Evolutionary conservation across 2,888 invertebrate genomes (phyloP), one percentile per base, ranked within the genome.

Genomic region (Lydus trimaculatus): DNA sequence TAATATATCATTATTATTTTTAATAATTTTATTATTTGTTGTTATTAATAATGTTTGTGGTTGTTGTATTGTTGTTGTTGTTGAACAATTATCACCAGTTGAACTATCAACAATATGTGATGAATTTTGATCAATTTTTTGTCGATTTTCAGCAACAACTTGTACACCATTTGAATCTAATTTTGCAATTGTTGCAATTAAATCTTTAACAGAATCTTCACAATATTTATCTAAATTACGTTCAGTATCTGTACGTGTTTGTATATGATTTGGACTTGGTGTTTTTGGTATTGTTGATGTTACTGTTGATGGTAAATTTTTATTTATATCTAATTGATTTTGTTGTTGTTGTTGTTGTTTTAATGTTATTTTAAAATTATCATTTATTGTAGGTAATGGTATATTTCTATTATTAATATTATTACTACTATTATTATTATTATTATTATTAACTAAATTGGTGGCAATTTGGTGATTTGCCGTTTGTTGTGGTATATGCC

Each of bases 121-220:
- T 56, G 91, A 90, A 66, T 88, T 85, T n/a, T n/a, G n/a, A 82
- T 87, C 85, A 58, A 78, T 82, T 76, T 85, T 85, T 36, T 82
- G 78, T 66, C 85, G 75, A 33, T 83, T 84, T 73, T 91, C 91
- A 0, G 91, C 90, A 75, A 91, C 85, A 9, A 91, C 90, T 82
- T 94, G 92, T 71, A 94, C 94, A 58, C 94, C 94, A 85, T 94
- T 94, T 28, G 94, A 94, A 86, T 94, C 94, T 79, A 95, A 86
- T 86, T 94, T 94, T 72, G 94, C 94, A 83, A 95, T 94, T 69
- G 94, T 94, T 68, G 93, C 92, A 92, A 94, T 94, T 74, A 95
- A 87, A 87, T 94, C 94, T 82, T 94, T 94, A 71, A 94, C 92
- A 1, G 93, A 93, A 82, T 94, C 94, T 82, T 93, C 93, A 84